Conservation (phyloP, 2,888 invertebrate species). For the Catocala sponsa region DNA sequence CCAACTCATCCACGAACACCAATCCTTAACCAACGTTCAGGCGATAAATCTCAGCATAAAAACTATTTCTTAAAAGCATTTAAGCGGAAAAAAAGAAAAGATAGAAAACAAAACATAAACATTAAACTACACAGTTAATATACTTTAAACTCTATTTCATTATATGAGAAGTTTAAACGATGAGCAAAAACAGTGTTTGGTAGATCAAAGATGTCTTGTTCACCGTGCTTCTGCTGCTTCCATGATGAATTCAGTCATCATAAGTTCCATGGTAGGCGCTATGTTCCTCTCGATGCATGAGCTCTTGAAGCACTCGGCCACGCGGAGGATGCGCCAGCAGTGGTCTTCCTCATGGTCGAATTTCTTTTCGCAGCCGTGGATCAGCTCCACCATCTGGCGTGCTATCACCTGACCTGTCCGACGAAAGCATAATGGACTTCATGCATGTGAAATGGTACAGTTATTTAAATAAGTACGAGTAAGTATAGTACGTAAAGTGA, state of each 20-base stretch:
- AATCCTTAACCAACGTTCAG: no score
- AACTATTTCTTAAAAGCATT: no score
- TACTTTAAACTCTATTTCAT: no score
- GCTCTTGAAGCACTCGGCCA: conserved; percentile 77
- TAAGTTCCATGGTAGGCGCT: conserved; percentile 74
- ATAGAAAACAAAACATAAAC: no score
- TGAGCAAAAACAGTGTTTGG: background rate
- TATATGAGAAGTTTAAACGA: no score
- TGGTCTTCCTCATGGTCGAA: conserved; percentile 68
- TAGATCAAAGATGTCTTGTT: background rate
- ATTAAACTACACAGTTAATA: no score
- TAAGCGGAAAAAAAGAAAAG: no score
- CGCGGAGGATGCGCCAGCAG: conserved; percentile 76
- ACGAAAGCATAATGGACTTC: background rate
- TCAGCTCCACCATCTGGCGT: conserved; percentile 66
- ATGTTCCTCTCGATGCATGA: conserved; percentile 61
- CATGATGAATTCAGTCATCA: conserved; percentile 78
- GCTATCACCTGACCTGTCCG: conserved; percentile 67
- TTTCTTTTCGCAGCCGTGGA: conserved; percentile 71
- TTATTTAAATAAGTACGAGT: no score
- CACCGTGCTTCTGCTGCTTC: conserved; percentile 52
- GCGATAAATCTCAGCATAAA: no score
- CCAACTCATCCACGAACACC: no score
- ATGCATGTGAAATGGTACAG: no score
- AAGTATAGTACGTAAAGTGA: no score